Conservation (phyloP, 2,888 invertebrate genomes). For the Lypha dubia region DNA sequence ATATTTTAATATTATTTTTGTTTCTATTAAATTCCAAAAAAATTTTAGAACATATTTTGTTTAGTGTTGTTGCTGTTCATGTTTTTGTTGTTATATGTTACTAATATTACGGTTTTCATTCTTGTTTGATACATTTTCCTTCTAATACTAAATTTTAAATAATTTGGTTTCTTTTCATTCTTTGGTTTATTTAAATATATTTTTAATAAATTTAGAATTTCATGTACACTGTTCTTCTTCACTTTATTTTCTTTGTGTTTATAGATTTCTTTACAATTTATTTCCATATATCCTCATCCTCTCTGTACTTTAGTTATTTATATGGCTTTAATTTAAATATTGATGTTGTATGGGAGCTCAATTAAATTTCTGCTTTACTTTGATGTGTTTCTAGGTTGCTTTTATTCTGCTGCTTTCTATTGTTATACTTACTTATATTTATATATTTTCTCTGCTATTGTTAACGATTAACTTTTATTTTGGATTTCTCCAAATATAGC, state of each 20-base stretch:
- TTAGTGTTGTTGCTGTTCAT: constrained; percentile 40
- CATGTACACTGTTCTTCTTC: constrained; percentile 73
- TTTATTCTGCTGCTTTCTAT: not conserved
- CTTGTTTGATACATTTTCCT: constrained; percentile 46
- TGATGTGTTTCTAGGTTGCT: not conserved
- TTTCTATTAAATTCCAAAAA: too few species aligned
- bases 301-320: not conserved
- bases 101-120: constrained; percentile 42
- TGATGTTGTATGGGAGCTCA: constrained; percentile 4
- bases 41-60: constrained; percentile 67
- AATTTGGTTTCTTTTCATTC: constrained; percentile 30
- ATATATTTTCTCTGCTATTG: constrained; percentile 44
- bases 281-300: too few species aligned
- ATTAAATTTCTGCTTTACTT: not conserved
- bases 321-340: not conserved
- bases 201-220: constrained; percentile 74
- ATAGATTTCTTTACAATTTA: not conserved
- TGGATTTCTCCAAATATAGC: constrained; percentile 44
- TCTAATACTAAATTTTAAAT: constrained; percentile 60
- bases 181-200: constrained; percentile 42
- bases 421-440: not conserved
- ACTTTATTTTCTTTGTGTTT: constrained; percentile 56
- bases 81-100: constrained; percentile 44
- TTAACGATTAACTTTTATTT: constrained; percentile 69
- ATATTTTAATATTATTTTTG: constrained; percentile 16